phyloP scores from a whole-genome alignment of 2,113 vertebrate genomes.

The Eira barbara region DNA sequence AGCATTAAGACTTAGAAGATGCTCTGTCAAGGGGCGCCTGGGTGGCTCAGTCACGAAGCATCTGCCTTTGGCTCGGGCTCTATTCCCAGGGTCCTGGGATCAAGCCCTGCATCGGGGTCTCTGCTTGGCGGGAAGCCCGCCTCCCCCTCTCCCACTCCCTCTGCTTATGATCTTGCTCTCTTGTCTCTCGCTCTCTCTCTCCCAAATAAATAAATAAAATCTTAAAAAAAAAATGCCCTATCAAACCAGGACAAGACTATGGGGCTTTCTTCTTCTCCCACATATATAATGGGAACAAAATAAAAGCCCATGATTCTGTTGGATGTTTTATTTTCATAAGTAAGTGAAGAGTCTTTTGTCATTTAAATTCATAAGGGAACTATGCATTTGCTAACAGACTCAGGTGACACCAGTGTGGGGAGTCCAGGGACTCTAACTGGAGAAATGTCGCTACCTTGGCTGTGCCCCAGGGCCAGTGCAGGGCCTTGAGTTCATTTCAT shows the following conservation, averaged over 20 bases:
- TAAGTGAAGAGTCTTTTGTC: not conserved
- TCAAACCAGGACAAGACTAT: not conserved
- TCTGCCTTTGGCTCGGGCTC: no score
- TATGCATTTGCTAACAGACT: not conserved
- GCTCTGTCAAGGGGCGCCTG: not conserved
- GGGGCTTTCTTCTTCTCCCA: not conserved
- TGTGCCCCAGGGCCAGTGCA: not conserved
- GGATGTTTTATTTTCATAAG: not conserved
- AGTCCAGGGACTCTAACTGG: not conserved
- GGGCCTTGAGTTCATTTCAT: not conserved
- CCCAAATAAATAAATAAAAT: no score
- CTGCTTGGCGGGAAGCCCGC: no score
- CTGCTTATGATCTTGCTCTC: no score
- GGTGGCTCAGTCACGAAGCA: no score
- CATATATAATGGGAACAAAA: not conserved
- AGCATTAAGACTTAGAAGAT: not conserved
- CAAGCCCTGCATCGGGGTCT: rapidly evolving
- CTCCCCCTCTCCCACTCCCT: no score
- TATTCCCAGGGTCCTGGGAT: no score
- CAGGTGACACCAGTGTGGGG: not conserved
- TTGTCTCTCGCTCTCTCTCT: no score
- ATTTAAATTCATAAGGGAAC: not conserved
- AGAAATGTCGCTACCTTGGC: not conserved
- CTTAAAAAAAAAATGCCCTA: not conserved
- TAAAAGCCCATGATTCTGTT: not conserved